Base-by-base conservation (phyloP, 2,113 vertebrate species). In the Sceloporus undulatus region DNA sequence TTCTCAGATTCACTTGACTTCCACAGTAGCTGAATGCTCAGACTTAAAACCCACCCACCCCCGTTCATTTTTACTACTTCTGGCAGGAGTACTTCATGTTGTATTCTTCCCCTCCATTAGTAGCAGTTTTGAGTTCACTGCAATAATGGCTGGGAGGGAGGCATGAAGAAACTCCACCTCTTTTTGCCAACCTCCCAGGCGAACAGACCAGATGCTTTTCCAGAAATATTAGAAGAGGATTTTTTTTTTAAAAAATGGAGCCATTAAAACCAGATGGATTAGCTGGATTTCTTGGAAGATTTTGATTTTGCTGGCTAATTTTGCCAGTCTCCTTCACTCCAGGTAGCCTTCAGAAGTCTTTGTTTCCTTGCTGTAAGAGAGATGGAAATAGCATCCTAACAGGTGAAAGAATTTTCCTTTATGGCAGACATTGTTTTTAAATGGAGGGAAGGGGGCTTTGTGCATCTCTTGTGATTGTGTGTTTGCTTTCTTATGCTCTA, bases 311-410 rank as follows among this genome's bases (percentile, higher is more conserved):
- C 90, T 93, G 85, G 93, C 94, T 93, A 94, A 82, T 88, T 0
- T 85, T 90, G 40, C 89, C 34, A 40, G 82, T 13, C 19, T 42
- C 90, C 27, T 42, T 86, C 78, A 92, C 79, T 91, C 87, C 96
- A 97, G 97, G 97, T 97, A 97, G 94, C 59, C 1, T 89, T 42
- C 6, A 82, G 85, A 84, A 87, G 92, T 79, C 95, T 97, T 97
- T 97, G 96, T 97, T 96, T 94, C 92, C 88, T 0, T 21, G 74
- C 82, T 62, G 18, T 76, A 94, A 82, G 90, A 94, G 82, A 92
- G 77, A 77, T 92, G 93, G 94, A 89, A 94, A 92, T 40, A 81
- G 89, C 93, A 91, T 83, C 56, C 84, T 73, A 88, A 83, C 80
- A 79, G 81, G 62, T 80, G 88, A 88, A 85, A 91, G 4, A 14